Base-by-base conservation (phyloP, 2,797 vertebrate genomes). In the Etheostoma nigrum region DNA sequence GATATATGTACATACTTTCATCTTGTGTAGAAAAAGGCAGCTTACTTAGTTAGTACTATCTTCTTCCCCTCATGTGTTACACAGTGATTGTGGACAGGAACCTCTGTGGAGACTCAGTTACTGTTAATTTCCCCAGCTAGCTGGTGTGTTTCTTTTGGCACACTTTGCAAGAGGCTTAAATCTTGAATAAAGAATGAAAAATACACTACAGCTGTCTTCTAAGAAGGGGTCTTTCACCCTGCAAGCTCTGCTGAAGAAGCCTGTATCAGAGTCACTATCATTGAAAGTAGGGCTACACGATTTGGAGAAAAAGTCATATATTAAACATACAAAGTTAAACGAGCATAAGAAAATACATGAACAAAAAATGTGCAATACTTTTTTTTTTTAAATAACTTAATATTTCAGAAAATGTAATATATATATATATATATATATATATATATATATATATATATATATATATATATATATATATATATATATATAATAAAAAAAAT, bases 81-180 rank as follows among this genome's bases (percentile, higher is more conserved):
- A 59, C 74, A 60, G 64, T 66, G 62, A 88, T 82, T 85, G 63
- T 42, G 52, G 59, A 84, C 72, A 61, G 67, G 67, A 86, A 74
- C 72, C 67, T 87, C 52, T 84, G 74, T 73, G 72, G 86, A 77
- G 61, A 79, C 57, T 74, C 18, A 0, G 60, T 81, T 72, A 59
- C 44, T 79, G 76, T 83, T 85, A 53, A 79, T 89, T 74, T 87
- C 73, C 85, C 33, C 61, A 42, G 51, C 45, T 6, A 30, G 23
- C 36, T 78, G 57, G 11, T 61, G 58, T 68, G 40, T 65, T 81
- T 86, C 68, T 84, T 74, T 86, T 82, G 68, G 78, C 70, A 62
- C 27, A 33, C 52, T 67, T 27, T 69, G 47, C 33, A 73, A 70
- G 73, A 40, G 62, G 62, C 47, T 57, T 72, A 59, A 59, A 62